Evolutionary conservation across 1,140 invertebrate species (phyloP), one percentile per base, ranked within the genome.

Genomic region (Drosophila bifasciata): DNA sequence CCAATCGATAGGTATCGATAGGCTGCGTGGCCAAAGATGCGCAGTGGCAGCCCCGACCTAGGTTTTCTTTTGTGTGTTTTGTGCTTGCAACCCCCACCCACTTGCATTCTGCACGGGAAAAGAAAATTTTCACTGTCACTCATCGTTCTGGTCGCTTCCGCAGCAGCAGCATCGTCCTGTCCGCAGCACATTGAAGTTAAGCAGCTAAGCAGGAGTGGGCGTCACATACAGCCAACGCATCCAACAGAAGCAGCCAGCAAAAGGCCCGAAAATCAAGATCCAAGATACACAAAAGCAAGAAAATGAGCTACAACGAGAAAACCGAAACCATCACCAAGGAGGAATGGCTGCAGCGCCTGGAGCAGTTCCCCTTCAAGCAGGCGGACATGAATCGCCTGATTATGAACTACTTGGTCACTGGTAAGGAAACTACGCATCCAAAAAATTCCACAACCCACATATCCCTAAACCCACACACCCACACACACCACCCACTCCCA

Each of bases 331-430:
- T 91, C 59, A 72, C 77, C 61, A 91, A 91, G 74, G 91, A 94
- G 60, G 94, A 96, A 71, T 97, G 96, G 96, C 90, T 95, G 77
- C 93, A 93, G 52, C 92, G 94, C 71, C 91, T 97, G 13, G 96
- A 97, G 84, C 94, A 94, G 62, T 94, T 97, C 48, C 96, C 97
- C 69, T 95, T 98, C 72, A 97, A 97, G 46, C 93, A 98, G 75
- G 94, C 95, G 44, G 96, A 98, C 79, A 98, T 99, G 96, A 99
- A 99, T 91, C 97, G 97, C 91, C 93, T 99, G 40, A 98, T 99
- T 59, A 99, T 99, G 98, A 98, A 99, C 92, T 99, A 99, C 92
- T 93, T 99, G 74, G 97, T 99, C 2, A 99, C 97, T 93, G 81
- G 81, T 86, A 23, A 67, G 40, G 25, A 55, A 39, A 11, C 8